phyloP scores from a whole-genome alignment of 2,113 vertebrate species.

The Alouatta palliata region DNA sequence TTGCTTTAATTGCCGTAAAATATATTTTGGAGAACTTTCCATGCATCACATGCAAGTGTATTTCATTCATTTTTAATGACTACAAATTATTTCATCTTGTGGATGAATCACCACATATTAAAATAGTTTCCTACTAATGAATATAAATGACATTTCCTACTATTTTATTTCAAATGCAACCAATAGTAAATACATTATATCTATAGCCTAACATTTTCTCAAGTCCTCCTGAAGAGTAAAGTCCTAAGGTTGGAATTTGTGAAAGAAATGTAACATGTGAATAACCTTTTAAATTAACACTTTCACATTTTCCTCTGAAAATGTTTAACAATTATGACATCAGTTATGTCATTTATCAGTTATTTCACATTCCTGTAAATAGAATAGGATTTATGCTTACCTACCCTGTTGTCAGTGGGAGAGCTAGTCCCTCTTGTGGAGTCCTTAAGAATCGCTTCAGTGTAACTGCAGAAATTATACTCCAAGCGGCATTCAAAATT shows the following conservation, averaged over 20 bases:
- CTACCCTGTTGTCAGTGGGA: neutral
- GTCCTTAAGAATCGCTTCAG: neutral
- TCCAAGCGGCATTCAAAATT: neutral
- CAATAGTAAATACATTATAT: neutral
- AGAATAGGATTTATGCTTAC: neutral
- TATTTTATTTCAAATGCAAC: neutral
- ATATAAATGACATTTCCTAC: neutral
- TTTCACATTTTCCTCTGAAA: neutral
- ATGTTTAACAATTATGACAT: neutral
- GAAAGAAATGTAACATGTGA: neutral
- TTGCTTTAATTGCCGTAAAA: neutral
- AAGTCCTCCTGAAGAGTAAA: neutral
- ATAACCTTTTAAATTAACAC: neutral
- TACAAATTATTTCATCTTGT: neutral
- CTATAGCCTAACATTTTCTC: neutral
- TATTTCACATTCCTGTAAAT: too few relatives aligned
- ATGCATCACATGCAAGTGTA: neutral
- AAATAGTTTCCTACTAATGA: neutral
- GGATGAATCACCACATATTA: neutral
- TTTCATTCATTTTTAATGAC: neutral
- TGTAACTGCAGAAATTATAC: neutral
- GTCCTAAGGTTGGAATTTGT: neutral
- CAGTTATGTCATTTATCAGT: too few relatives aligned
- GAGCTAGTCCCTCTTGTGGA: too few relatives aligned
- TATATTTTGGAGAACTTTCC: neutral